Evolutionary conservation across 2,113 vertebrate genomes (phyloP), one percentile per base, ranked within the genome.

Genomic region (Sisor rabdophorus): DNA sequence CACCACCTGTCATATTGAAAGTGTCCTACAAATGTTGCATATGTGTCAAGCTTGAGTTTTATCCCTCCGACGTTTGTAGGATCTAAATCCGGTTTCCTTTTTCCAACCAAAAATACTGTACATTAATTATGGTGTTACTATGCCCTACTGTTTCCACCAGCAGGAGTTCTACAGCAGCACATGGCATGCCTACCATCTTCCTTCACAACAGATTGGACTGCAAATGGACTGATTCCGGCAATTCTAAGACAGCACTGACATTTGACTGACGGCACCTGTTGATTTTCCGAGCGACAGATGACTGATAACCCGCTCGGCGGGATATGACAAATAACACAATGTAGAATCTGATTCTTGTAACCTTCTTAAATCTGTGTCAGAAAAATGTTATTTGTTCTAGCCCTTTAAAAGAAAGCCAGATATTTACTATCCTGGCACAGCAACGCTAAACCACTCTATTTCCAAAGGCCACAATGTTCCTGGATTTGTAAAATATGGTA

Each of bases 401-500:
- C 19, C n/a, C 28, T 54, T 4, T 26, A 24, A 24, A 48, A 71
- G 26, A 16, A n/a, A 9, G 59, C 56, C 68, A 36, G 52, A 20
- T 20, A 71, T 44, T 10, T 44, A 7, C 40, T 44, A 44, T 44
- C 40, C 40, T 9, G 11, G 17, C 30, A n/a, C 19, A 50, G 24
- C 69, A 71, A 24, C 2, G 15, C 74, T 36, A 59, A 60, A 50
- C 52, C 50, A 20, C 58, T 67, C 32, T 50, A 50, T 75, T 73
- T 40, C 52, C 24, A 61, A 13, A 75, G 50, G 67, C 48, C 40
- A 54, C 69, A 81, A 60, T 67, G 26, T 77, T 69, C 52, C 61
- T 80, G 40, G 22, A 58, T 47, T 52, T 63, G 22, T 71, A 50
- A 52, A 71, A 73, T 60, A 59, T 40, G 30, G 72, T 77, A 74